phyloP scores from a whole-genome alignment of 2,797 vertebrate genomes.

The Emydoidea blandingii region DNA sequence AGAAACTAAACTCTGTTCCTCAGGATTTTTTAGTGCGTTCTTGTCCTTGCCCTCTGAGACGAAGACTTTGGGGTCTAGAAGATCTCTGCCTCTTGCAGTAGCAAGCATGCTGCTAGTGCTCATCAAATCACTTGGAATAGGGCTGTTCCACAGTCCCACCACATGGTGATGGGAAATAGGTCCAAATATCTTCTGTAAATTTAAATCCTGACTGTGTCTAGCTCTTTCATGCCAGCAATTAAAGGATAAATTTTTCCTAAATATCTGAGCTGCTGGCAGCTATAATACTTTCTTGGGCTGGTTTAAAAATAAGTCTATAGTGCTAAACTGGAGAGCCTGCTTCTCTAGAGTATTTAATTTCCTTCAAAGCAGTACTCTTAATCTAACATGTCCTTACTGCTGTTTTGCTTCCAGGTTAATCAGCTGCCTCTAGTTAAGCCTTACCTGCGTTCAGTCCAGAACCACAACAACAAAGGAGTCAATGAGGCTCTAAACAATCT shows the following conservation, averaged over 20 bases:
- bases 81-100: not conserved
- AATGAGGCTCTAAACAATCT: constrained; percentile 93
- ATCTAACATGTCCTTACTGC: not conserved
- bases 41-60: not conserved
- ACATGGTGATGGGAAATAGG: not conserved
- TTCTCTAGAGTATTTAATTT: not conserved
- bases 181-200: not conserved
- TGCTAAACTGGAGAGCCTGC: not conserved
- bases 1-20: not conserved
- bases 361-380: not conserved
- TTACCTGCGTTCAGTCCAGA: constrained; percentile 93
- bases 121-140: not conserved
- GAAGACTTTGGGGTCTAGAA: not conserved
- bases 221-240: not conserved
- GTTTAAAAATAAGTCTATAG: not conserved
- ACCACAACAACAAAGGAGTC: constrained; percentile 92
- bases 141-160: not conserved
- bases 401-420: constrained; percentile 79
- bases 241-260: not conserved
- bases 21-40: not conserved
- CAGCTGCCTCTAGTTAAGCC: constrained; percentile 92
- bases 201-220: not conserved
- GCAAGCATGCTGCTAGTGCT: not conserved
- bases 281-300: not conserved
- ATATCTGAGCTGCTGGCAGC: not conserved